phyloP scores from a whole-genome alignment of 2,113 vertebrate genomes.

The Lampris megalopsis region DNA sequence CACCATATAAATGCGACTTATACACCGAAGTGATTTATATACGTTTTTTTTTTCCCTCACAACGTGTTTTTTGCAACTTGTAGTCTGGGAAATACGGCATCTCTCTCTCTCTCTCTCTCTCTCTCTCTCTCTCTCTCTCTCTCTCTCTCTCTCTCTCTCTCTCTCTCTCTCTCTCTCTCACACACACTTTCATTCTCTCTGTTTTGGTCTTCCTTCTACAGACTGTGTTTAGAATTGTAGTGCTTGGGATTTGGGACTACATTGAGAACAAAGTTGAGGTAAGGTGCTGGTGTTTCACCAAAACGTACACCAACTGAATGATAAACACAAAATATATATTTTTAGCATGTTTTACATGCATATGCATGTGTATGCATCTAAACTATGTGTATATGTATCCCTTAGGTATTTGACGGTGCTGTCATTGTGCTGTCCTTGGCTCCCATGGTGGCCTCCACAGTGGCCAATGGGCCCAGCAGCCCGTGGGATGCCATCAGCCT shows the following conservation, averaged over 20 bases:
- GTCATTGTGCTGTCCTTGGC: constrained; percentile 97
- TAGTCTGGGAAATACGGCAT: no score
- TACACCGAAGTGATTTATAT: no score
- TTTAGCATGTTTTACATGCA: no score
- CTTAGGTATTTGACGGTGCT: constrained; percentile 96
- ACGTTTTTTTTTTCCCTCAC: no score
- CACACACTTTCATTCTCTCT: constrained; percentile 25
- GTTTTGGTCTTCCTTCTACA: constrained; percentile 73
- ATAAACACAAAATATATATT: not conserved
- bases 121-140: no score
- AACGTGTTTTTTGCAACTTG: no score
- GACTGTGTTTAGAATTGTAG: constrained; percentile 95
- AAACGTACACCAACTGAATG: not conserved
- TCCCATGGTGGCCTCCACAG: constrained; percentile 99
- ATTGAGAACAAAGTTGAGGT: constrained; percentile 99
- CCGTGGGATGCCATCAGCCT: constrained; percentile 99
- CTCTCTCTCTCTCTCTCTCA: constrained; percentile 52
- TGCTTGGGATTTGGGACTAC: constrained; percentile 99
- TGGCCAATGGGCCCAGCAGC: constrained; percentile 97
- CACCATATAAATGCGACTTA: no score
- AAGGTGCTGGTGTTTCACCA: constrained; percentile 53
- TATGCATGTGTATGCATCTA: no score
- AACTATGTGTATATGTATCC: not conserved
- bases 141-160: not conserved
- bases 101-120: no score